Conservation (phyloP, 1,140 invertebrate species). For the Brachionus koreanus region DNA sequence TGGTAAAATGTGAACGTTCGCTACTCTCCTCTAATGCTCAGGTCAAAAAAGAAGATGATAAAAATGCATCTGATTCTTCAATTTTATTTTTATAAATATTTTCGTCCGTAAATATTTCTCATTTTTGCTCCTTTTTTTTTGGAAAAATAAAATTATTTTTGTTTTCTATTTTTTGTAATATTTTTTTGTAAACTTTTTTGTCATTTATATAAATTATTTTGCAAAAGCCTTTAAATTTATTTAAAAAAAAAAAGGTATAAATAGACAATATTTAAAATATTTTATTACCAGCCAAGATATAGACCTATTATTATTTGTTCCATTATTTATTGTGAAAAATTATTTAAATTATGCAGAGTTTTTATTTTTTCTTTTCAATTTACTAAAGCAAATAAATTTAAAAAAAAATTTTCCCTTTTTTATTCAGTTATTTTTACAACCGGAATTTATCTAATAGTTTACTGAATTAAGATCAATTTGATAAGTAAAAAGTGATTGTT, state of each 20-base stretch:
- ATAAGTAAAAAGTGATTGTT: no score
- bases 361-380: background rate
- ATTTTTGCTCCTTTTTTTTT: background rate
- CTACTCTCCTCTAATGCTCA: background rate
- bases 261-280: background rate
- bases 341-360: slow-evolving; percentile 3
- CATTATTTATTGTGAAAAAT: slow-evolving; percentile 10
- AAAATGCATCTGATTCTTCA: slow-evolving; percentile 6
- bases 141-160: slow-evolving; percentile 18
- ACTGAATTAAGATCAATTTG: no score
- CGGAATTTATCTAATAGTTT: no score
- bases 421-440: no score
- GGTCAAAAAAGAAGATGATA: slow-evolving; percentile 11
- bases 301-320: background rate
- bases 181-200: slow-evolving; percentile 13
- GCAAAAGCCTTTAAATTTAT: background rate
- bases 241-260: background rate
- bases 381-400: background rate
- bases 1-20: slow-evolving; percentile 12
- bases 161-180: slow-evolving; percentile 21
- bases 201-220: slow-evolving; percentile 16
- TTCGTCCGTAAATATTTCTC: slow-evolving; percentile 15
- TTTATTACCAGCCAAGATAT: background rate
- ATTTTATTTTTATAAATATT: slow-evolving; percentile 35
- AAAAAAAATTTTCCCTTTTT: background rate